Evolutionary conservation across 2,113 vertebrate species (phyloP).

Genomic region (Python bivittatus): DNA sequence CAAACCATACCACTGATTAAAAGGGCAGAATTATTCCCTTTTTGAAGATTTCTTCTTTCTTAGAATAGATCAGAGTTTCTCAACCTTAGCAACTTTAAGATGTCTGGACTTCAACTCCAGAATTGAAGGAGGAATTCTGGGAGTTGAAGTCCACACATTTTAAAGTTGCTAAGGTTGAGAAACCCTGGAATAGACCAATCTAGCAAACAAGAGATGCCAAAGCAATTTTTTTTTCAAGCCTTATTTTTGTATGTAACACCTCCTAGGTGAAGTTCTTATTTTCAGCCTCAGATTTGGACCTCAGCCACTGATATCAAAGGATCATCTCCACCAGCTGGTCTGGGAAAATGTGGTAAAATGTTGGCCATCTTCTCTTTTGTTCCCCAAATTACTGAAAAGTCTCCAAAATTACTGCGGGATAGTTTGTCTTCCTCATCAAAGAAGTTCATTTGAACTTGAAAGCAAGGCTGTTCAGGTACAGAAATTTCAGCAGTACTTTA

Average conservation of each 20-base stretch:
- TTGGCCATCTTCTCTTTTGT: background rate
- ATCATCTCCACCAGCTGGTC: background rate
- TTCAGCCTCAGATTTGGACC: background rate
- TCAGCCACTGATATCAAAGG: background rate
- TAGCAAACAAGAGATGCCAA: background rate
- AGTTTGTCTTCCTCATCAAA: background rate
- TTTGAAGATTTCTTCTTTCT: background rate
- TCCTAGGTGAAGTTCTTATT: background rate
- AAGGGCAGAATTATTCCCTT: background rate
- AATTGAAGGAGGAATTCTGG: too few species aligned
- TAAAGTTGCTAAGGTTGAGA: too few species aligned
- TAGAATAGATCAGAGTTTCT: too few species aligned
- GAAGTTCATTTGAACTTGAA: background rate
- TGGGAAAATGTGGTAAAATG: background rate
- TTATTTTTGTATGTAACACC: background rate
- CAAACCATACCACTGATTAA: background rate
- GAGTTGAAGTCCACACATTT: too few species aligned
- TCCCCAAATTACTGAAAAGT: background rate
- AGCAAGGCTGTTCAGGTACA: background rate
- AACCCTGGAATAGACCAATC: background rate
- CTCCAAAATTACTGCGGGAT: background rate
- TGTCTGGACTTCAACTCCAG: too few species aligned
- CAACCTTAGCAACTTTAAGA: too few species aligned
- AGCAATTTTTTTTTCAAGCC: background rate
- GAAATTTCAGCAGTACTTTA: background rate